Base-by-base conservation (phyloP, 2,888 invertebrate genomes). In the Hemithea aestivaria region DNA sequence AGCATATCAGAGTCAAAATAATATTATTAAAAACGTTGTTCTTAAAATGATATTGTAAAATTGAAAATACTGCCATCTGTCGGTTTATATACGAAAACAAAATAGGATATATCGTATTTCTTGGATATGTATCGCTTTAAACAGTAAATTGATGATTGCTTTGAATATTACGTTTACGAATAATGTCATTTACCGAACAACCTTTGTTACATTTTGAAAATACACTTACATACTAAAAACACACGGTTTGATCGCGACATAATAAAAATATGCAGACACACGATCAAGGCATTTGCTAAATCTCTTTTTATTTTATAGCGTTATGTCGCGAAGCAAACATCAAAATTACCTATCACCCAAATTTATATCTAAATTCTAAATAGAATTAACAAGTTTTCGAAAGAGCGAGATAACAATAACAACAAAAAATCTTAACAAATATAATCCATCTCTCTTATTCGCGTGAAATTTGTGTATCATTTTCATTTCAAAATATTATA, bases 291-390 rank as follows among this genome's bases (percentile, higher is more conserved):
- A 16, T 16, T 16, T 22, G 42, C 16, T 5, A 16, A 16, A 16
- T 4, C 5, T 4, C 16, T 4, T 5, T 4, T 16, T 16, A 16
- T 16, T 4, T 16, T 5, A 16, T 16, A 16, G 2, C 5, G 2
- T 16, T 4, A 16, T 16, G 16, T 16, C 16, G 16, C 16, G 16
- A 16, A 16, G 3, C 16, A 16, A 16, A 47, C 29, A 32, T 51
- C 56, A 56, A 47, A 56, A 55, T 5, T 4, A 16, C 16, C 52
- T 60, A 60, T 56, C 60, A 66, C 57, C 58, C 52, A 35, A n/a
- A 30, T 16, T 51, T 51, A 40, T 9, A 38, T 31, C 41, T 46
- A 48, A 47, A 52, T 49, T 4, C 2, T n/a, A n/a, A n/a, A n/a
- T n/a, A n/a, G n/a, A n/a, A n/a, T n/a, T n/a, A n/a, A n/a, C n/a